These are phyloP conservation scores for Spialia ferax DNA, from an alignment of 2,888 invertebrate species.

Conservation along the genomic window DNA sequence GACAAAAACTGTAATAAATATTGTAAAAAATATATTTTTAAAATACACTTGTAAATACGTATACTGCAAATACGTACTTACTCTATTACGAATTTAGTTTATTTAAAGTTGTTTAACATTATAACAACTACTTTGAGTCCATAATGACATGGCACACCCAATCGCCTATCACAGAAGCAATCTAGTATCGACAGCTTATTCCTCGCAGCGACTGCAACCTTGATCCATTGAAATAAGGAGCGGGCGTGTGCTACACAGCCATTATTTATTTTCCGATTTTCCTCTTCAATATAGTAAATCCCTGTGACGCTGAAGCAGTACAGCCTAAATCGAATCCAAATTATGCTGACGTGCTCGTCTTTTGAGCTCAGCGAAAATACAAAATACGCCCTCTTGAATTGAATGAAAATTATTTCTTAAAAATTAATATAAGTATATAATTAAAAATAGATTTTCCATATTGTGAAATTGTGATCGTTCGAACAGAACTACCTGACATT, in stretches of 20 bases:
- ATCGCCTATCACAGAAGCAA: background rate
- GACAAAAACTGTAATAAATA: no score
- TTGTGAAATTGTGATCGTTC: no score
- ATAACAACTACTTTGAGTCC: background rate
- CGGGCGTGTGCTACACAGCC: slow-evolving; percentile 4
- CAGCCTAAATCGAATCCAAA: slow-evolving; percentile 14
- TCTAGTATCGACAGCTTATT: slow-evolving; percentile 25
- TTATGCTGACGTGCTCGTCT: slow-evolving; percentile 12
- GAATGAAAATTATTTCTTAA: background rate
- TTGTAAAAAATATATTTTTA: no score
- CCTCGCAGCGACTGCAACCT: slow-evolving; percentile 7
- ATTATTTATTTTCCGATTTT: slow-evolving; percentile 36
- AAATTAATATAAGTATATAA: no score
- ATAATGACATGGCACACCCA: background rate
- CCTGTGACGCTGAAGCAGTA: slow-evolving; percentile 19
- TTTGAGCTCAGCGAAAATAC: slow-evolving; percentile 5
- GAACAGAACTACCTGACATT: no score
- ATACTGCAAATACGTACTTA: no score
- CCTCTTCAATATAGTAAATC: slow-evolving; percentile 23
- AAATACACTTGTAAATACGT: no score
- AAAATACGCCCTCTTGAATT: background rate
- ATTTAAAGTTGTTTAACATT: no score
- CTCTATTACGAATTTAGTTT: no score
- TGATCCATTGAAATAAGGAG: slow-evolving; percentile 25
- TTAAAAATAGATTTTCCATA: no score